Evolutionary conservation across 2,888 invertebrate genomes (phyloP).

Genomic region (Drosophila sordidula): DNA sequence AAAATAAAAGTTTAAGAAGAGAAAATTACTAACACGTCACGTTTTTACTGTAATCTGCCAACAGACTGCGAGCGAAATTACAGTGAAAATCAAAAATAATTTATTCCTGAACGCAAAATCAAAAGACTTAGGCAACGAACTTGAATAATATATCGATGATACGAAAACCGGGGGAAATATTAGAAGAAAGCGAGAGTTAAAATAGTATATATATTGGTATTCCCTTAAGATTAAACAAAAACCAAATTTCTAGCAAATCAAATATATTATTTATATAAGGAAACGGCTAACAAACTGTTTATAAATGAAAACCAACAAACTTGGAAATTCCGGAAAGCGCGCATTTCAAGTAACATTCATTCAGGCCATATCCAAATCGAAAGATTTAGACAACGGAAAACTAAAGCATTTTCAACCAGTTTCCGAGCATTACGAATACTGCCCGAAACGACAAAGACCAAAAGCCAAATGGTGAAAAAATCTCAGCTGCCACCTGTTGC

Average conservation of each 20-base stretch:
- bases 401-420: conserved; percentile 43
- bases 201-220: too few species aligned
- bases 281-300: too few species aligned
- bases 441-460: conserved; percentile 42
- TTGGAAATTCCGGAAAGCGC: conserved; percentile 4
- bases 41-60: too few species aligned
- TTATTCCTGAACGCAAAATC: neutral
- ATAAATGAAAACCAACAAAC: conserved; percentile 42
- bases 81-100: too few species aligned
- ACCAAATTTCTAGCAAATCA: too few species aligned
- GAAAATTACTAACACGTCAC: too few species aligned
- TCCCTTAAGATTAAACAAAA: too few species aligned
- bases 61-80: too few species aligned
- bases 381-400: conserved; percentile 60
- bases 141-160: neutral
- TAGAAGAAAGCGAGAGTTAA: too few species aligned
- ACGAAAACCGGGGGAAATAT: too few species aligned
- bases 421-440: conserved; percentile 25
- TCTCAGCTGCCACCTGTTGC: conserved; percentile 52
- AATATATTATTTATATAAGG: too few species aligned
- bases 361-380: conserved; percentile 31
- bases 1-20: too few species aligned
- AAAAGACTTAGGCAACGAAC: conserved; percentile 5
- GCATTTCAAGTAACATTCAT: conserved; percentile 4
- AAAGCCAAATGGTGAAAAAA: neutral